Base-by-base conservation (phyloP, 1,140 invertebrate species). In the Scaptomyza pallida region DNA sequence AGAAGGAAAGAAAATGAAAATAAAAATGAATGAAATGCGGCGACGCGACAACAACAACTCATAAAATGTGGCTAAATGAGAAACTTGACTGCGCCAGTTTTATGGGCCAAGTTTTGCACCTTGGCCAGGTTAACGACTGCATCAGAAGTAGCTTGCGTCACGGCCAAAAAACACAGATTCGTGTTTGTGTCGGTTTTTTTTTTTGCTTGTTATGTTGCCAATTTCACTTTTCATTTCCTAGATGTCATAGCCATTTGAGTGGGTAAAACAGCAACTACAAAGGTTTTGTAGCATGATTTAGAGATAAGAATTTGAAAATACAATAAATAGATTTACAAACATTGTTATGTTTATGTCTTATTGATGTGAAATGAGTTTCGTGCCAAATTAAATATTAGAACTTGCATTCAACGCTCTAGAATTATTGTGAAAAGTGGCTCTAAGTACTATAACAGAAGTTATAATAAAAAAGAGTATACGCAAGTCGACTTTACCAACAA, bases 51-150 rank as follows among this genome's bases (percentile, higher is more conserved):
- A 13, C 59, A 59, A 13, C 15, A 12, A 44, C 35, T 56, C 50
- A 56, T 70, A 70, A 64, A 70, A 56, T 44, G 44, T 55, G 44
- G 60, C 67, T 44, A 51, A 70, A 70, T 70, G 45, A 37, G 60
- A 56, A 56, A 37, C 65, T 62, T 62, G 65, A 51, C 71, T 55
- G 23, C 57, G 56, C 51, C 52, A 51, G 44, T 70, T 73, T 69
- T 62, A 63, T 61, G 56, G 51, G 56, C 50, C 45, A 69, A 55
- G 23, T 68, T 72, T 61, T 41, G 41, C 56, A 72, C 70, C 63
- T 68, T 56, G 50, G 62, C 52, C 45, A 65, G 37, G 19, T 51
- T 50, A 62, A 64, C 37, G 68, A 15, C 23, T 57, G 45, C 47
- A 40, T 13, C 69, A 55, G 19, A 44, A 30, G 26, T 9, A 30